A percentile compares a stretch with the other conserved stretches of the same genome.
phyloP scores from a whole-genome alignment of 2,113 vertebrate genomes.

The Rhynchomys soricoides region DNA sequence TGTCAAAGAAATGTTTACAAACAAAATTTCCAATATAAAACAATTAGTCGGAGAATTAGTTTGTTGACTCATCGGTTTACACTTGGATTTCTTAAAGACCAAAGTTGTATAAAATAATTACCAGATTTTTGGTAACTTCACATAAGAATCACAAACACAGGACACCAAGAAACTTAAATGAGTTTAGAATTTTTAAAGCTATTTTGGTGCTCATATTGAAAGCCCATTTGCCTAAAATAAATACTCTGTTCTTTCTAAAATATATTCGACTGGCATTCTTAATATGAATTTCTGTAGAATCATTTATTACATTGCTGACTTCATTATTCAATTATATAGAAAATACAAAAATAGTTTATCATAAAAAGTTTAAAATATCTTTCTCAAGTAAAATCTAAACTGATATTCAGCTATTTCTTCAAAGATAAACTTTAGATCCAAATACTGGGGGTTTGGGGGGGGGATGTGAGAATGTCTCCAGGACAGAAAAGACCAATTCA shows the following conservation, averaged over 20 bases:
- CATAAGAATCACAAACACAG: background rate
- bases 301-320: background rate
- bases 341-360: background rate
- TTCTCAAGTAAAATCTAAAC: background rate
- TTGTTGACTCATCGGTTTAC: background rate
- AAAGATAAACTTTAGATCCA: background rate
- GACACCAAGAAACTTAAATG: background rate
- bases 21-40: background rate
- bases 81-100: background rate
- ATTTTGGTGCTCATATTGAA: background rate
- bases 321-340: background rate
- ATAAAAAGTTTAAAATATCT: background rate
- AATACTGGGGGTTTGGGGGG: background rate
- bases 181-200: conserved; percentile 1
- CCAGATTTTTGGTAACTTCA: background rate
- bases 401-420: background rate
- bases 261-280: background rate
- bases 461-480: background rate
- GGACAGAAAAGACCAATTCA: background rate
- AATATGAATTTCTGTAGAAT: background rate
- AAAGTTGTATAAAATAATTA: background rate
- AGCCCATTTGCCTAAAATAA: background rate
- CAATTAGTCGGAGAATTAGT: background rate
- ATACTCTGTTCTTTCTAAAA: background rate
- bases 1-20: background rate